phyloP scores from a whole-genome alignment of 2,888 invertebrate genomes.

The Helleia helle region DNA sequence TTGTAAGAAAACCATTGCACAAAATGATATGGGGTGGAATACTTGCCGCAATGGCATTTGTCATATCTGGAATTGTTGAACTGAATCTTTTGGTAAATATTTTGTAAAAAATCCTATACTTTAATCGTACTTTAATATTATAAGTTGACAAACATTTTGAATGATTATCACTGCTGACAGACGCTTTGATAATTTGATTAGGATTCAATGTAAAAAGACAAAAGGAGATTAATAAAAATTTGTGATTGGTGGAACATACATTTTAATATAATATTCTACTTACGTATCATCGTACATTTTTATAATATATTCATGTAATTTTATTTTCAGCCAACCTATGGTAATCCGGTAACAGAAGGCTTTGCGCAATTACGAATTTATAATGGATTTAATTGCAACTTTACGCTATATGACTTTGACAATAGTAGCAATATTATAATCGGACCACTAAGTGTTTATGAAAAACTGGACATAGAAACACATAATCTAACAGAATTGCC shows the following conservation, averaged over 20 bases:
- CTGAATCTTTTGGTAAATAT: constrained; percentile 77
- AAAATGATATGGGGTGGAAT: constrained; percentile 91
- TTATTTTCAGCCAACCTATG: constrained; percentile 70
- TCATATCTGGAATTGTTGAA: constrained; percentile 91
- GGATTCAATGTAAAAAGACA: too few species aligned
- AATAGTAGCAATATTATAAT: constrained; percentile 30
- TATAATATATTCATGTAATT: background rate
- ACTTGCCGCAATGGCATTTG: constrained; percentile 88
- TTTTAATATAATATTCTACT: too few species aligned
- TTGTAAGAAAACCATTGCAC: constrained; percentile 86
- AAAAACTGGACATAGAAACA: constrained; percentile 47
- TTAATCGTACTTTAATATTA: too few species aligned
- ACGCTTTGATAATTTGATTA: too few species aligned
- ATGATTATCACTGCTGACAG: too few species aligned
- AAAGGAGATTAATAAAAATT: too few species aligned
- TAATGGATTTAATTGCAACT: constrained; percentile 77
- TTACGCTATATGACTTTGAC: constrained; percentile 38
- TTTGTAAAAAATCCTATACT: too few species aligned
- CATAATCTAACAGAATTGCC: constrained; percentile 33
- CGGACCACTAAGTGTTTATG: constrained; percentile 51
- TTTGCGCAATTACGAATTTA: constrained; percentile 80
- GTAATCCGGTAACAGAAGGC: constrained; percentile 70
- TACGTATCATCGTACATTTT: too few species aligned
- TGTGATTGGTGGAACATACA: too few species aligned
- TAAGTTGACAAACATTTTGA: too few species aligned